phyloP scores from a whole-genome alignment of 2,797 vertebrate species.

The Garrulus glandarius region DNA sequence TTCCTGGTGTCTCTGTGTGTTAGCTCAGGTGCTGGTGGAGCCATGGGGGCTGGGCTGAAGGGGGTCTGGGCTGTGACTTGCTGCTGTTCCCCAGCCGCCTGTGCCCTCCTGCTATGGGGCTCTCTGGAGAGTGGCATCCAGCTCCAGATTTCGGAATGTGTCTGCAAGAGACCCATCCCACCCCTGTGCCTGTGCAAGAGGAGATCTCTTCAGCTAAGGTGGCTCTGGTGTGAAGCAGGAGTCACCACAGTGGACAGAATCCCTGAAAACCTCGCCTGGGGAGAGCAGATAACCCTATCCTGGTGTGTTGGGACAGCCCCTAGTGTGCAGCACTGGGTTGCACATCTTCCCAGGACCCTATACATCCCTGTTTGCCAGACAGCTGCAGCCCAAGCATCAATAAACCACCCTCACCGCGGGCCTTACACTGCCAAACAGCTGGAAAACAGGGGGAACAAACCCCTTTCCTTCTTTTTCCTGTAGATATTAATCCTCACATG shows the following conservation, averaged over 20 bases:
- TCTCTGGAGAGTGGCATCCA: neutral
- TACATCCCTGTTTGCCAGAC: neutral
- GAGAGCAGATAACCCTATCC: rapidly evolving
- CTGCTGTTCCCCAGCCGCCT: neutral
- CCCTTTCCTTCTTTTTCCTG: neutral
- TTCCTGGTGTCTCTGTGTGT: neutral
- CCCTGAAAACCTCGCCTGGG: rapidly evolving
- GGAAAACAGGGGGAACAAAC: neutral
- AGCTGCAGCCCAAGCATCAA: neutral
- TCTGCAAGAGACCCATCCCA: neutral
- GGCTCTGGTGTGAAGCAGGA: neutral
- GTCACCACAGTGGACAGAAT: neutral
- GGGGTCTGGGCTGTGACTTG: neutral
- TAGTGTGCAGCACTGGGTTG: neutral
- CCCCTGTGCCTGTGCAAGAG: neutral
- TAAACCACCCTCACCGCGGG: neutral
- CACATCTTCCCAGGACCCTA: neutral
- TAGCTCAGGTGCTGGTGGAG: neutral
- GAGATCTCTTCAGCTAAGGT: neutral
- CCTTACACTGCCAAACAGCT: neutral
- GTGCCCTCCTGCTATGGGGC: neutral
- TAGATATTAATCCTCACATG: neutral
- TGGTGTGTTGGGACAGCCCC: neutral
- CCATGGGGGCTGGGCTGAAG: neutral
- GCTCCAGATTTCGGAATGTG: neutral